Base-by-base conservation (phyloP, 2,113 vertebrate species). In the Lagenorhynchus albirostris region DNA sequence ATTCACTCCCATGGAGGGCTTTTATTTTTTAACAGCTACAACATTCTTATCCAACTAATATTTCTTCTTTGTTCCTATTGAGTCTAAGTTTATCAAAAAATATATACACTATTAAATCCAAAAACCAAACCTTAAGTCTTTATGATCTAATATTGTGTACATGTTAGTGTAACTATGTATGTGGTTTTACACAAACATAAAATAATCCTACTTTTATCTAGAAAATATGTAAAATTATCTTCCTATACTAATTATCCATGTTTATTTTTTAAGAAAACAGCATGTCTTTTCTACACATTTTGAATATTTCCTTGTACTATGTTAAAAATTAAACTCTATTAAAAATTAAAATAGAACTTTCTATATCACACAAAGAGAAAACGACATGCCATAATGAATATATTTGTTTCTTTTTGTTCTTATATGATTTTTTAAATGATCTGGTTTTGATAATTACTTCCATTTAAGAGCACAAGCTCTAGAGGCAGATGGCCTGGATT, bases 1-100 rank as follows among this genome's bases (percentile, higher is more conserved):
- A 98, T 74, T 96, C 82, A 94, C 89, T 91, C 76, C 71, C 41
- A 86, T 17, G 31, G 47, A 95, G 63, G 26, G 50, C 6, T 50
- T 21, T n/a, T 62, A 26, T 83, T 36, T 23, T 29, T 70, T 53
- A 77, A 77, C 11, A 67, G 29, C 10, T 26, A 13, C n/a, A 71
- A 68, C 11, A 70, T 70, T 87, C 36, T 89, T 91, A 93, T 12
- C 26, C 67, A 84, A 60, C 50, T 47, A 82, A 9, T 73, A 90
- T 62, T 50, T 74, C 20, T 67, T 4, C 0, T 88, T 84, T 36
- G 74, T 44, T 84, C 23, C 41, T 53, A 73, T 25, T 74, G 68
- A 38, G 10, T n/a, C 50, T 82, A 91, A 89, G 47, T 77, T 55
- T 44, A 67, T 68, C 55, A 91, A 89, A 84, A 85, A 71, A 3